Conservation (phyloP, 2,797 vertebrate genomes). For the Chaetodon trifasciatus region DNA sequence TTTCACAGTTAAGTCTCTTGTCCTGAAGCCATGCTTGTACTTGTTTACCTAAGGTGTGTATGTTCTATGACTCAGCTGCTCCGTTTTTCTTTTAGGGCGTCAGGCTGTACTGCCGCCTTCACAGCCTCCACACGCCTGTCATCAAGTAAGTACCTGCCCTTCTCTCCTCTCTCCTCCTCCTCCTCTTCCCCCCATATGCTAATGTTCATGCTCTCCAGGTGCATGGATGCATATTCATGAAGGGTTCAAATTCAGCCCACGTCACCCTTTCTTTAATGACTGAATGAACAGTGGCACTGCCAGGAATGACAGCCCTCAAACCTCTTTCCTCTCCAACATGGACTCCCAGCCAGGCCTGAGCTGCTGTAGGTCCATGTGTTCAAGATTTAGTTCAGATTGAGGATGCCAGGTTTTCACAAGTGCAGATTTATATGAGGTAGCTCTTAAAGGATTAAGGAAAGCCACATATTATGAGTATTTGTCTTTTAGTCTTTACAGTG, state of each 20-base stretch:
- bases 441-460: slow-evolving; percentile 43
- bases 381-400: slow-evolving; percentile 19
- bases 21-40: slow-evolving; percentile 57
- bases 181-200: slow-evolving; percentile 18
- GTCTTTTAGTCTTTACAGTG: slow-evolving; percentile 20
- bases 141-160: slow-evolving; percentile 93
- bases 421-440: slow-evolving; percentile 30
- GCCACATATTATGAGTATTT: slow-evolving; percentile 9
- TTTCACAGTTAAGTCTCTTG: slow-evolving; percentile 50
- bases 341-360: slow-evolving; percentile 11
- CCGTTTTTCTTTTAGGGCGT: slow-evolving; percentile 88
- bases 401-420: slow-evolving; percentile 41
- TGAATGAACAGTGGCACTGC: slow-evolving; percentile 44
- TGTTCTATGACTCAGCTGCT: slow-evolving; percentile 69
- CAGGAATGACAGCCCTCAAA: slow-evolving; percentile 47
- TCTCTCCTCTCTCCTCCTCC: background rate
- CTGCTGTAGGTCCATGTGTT: slow-evolving; percentile 38
- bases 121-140: slow-evolving; percentile 94
- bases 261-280: slow-evolving; percentile 46
- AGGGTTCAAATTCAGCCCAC: slow-evolving; percentile 48
- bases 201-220: slow-evolving; percentile 62
- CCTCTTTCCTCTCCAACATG: slow-evolving; percentile 23
- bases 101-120: slow-evolving; percentile 96
- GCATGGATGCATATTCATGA: slow-evolving; percentile 74
- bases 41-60: slow-evolving; percentile 72